Conservation (phyloP, 2,797 vertebrate genomes). For the Coregonus ussuriensis region DNA sequence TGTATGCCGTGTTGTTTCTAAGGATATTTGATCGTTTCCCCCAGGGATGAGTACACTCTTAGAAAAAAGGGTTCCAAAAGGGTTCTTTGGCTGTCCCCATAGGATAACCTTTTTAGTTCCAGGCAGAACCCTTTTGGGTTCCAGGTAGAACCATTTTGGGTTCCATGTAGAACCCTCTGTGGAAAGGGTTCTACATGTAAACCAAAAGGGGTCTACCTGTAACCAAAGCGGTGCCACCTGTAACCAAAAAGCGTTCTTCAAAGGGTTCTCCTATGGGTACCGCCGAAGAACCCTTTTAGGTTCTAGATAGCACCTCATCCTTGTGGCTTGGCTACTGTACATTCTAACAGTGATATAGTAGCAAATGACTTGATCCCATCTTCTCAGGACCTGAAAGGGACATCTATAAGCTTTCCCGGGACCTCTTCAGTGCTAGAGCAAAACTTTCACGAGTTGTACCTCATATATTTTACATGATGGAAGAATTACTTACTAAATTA, state of each 20-base stretch:
- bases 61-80: too few relatives aligned
- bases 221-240: too few relatives aligned
- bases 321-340: not conserved
- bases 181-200: too few relatives aligned
- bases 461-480: not conserved
- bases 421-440: not conserved
- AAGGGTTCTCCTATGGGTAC: too few relatives aligned
- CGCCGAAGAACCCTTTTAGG: too few relatives aligned
- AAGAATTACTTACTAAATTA: not conserved
- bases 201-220: too few relatives aligned
- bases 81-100: too few relatives aligned
- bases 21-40: not conserved
- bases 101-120: too few relatives aligned
- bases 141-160: too few relatives aligned
- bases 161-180: too few relatives aligned
- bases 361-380: not conserved
- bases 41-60: not conserved
- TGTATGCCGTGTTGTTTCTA: not conserved
- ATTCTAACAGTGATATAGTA: not conserved
- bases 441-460: not conserved
- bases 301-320: too few relatives aligned
- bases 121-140: too few relatives aligned
- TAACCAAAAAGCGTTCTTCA: not conserved
- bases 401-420: not conserved
- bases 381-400: not conserved